Evolutionary conservation across 2,113 vertebrate species (phyloP).

Genomic region (Pitta sordida): DNA sequence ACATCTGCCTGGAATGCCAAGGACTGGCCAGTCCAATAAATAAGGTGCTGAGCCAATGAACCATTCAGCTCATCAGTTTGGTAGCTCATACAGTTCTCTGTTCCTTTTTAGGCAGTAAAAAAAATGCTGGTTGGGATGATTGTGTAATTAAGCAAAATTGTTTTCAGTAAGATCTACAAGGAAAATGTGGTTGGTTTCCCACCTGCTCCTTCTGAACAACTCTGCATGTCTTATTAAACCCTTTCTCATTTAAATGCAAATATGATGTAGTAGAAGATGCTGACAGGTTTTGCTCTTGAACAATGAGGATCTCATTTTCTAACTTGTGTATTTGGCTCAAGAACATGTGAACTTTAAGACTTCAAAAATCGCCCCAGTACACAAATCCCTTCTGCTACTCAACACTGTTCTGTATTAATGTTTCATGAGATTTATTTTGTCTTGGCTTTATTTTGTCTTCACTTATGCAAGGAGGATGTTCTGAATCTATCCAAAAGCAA

Average conservation of each 20-base stretch:
- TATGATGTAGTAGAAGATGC: neutral
- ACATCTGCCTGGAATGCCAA: neutral
- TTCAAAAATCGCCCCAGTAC: neutral
- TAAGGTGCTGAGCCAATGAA: neutral
- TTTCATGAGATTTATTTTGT: neutral
- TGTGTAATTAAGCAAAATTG: neutral
- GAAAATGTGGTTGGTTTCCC: neutral
- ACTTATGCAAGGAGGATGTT: neutral
- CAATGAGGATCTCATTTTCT: neutral
- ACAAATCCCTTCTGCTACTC: neutral
- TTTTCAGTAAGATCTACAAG: neutral
- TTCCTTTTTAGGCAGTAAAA: neutral
- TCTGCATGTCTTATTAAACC: neutral
- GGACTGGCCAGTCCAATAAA: neutral
- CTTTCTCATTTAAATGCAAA: neutral
- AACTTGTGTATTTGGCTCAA: neutral
- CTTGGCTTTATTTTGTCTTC: neutral
- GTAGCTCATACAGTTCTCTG: neutral
- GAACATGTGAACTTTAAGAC: neutral
- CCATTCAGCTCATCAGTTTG: neutral
- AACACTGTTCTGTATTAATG: accelerated
- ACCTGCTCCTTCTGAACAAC: neutral
- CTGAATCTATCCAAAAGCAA: neutral
- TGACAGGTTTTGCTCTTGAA: neutral
- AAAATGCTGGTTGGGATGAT: neutral